Percentiles rank a stretch among this genome's conserved stretches.
Evolutionary conservation across 2,797 vertebrate species (phyloP).

Genomic region (Sandelia bainsii): DNA sequence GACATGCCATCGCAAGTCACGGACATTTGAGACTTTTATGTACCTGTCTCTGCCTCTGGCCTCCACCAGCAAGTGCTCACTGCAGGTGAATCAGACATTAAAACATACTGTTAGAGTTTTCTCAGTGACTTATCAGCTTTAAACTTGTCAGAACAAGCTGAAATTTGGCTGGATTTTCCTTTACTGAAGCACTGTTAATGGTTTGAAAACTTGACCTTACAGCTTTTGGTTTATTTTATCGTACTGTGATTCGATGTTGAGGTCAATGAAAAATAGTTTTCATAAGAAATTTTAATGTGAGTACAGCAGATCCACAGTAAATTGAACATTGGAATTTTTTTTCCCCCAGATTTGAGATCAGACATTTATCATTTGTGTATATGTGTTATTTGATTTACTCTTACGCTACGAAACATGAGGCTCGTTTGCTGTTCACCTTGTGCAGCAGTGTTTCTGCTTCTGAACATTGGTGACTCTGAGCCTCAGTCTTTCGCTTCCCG

Average conservation of each 20-base stretch:
- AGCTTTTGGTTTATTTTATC: background rate
- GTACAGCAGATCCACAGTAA: background rate
- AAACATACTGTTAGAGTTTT: background rate
- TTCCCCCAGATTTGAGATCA: no score
- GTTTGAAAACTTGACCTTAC: background rate
- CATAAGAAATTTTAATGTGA: background rate
- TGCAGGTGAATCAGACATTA: slow-evolving; percentile 86
- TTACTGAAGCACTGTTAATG: background rate
- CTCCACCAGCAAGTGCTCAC: slow-evolving; percentile 94
- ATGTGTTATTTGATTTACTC: no score
- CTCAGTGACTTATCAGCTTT: background rate
- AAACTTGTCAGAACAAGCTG: background rate
- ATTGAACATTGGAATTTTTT: background rate
- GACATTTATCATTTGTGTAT: no score
- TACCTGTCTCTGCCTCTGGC: slow-evolving; percentile 94
- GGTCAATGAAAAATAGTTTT: background rate
- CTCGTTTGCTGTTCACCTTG: no score
- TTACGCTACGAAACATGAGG: no score
- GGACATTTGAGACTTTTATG: slow-evolving; percentile 99
- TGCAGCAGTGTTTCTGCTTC: no score
- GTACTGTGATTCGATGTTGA: background rate
- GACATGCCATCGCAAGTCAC: slow-evolving; percentile 93
- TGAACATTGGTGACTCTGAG: no score
- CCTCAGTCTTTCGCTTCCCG: no score
- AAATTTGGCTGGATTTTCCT: background rate